These are phyloP conservation scores for Drosophila takahashii DNA, from an alignment of 1,140 invertebrate species.

Conservation along the genomic window DNA sequence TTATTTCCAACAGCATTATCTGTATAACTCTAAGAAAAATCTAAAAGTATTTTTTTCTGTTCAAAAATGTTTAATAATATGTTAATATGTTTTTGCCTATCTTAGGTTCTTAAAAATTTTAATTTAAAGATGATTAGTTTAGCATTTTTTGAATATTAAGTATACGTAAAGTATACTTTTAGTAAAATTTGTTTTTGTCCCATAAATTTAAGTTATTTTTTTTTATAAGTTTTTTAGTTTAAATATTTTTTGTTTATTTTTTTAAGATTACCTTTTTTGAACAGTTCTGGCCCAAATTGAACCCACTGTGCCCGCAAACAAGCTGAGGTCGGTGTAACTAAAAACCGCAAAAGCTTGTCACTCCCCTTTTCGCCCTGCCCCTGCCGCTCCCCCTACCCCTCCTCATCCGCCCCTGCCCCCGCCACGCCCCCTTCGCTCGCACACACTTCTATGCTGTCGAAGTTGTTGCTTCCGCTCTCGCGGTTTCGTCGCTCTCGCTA, in stretches of 20 bases:
- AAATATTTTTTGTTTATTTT: neutral
- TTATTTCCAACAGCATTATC: neutral
- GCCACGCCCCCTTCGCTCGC: conserved; percentile 35
- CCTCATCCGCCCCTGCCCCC: conserved; percentile 5
- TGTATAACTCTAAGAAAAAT: neutral
- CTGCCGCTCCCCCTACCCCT: neutral
- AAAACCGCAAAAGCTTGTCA: conserved; percentile 80
- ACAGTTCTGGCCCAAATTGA: neutral
- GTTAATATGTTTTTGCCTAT: too few species aligned
- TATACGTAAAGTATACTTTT: neutral
- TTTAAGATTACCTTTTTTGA: neutral
- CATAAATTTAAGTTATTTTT: neutral
- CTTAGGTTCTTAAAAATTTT: too few species aligned
- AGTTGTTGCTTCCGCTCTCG: conserved; percentile 77
- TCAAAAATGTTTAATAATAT: too few species aligned
- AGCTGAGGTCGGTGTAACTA: conserved; percentile 69
- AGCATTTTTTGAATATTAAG: neutral
- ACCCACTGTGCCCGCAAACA: conserved; percentile 59
- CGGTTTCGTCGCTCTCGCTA: conserved; percentile 34
- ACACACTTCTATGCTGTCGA: conserved; percentile 43
- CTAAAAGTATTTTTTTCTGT: neutral
- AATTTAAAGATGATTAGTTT: too few species aligned
- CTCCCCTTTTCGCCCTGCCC: conserved; percentile 18
- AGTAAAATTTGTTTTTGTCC: neutral
- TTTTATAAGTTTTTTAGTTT: neutral